Conservation (phyloP, 2,797 vertebrate species). For the Synaphobranchus kaupii region DNA sequence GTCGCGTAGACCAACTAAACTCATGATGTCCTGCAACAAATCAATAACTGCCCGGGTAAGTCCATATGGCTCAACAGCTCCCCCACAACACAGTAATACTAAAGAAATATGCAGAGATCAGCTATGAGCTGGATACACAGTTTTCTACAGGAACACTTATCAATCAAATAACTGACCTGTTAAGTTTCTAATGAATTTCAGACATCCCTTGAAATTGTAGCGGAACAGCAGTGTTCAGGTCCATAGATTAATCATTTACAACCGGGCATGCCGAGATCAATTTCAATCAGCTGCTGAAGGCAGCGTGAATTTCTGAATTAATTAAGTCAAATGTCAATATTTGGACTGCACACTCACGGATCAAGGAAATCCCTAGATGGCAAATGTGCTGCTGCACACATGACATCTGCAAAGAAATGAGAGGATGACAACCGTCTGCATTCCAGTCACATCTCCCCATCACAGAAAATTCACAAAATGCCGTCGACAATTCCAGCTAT, state of each 20-base stretch:
- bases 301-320: neutral
- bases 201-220: neutral
- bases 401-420: neutral
- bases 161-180: neutral
- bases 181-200: neutral
- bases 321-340: no score
- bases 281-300: neutral
- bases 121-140: neutral
- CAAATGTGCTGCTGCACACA: neutral
- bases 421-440: neutral
- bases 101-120: neutral
- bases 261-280: neutral
- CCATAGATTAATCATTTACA: neutral
- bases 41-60: neutral
- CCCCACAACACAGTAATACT: neutral
- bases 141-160: neutral
- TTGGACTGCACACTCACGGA: neutral
- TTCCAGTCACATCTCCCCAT: neutral
- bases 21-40: neutral
- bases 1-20: neutral
- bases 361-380: neutral
- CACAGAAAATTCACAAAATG: neutral
- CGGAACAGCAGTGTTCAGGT: neutral
- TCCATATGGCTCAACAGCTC: neutral
- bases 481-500: neutral